Base-by-base conservation (phyloP, 1,140 invertebrate genomes). In the Cotesia chilonis region DNA sequence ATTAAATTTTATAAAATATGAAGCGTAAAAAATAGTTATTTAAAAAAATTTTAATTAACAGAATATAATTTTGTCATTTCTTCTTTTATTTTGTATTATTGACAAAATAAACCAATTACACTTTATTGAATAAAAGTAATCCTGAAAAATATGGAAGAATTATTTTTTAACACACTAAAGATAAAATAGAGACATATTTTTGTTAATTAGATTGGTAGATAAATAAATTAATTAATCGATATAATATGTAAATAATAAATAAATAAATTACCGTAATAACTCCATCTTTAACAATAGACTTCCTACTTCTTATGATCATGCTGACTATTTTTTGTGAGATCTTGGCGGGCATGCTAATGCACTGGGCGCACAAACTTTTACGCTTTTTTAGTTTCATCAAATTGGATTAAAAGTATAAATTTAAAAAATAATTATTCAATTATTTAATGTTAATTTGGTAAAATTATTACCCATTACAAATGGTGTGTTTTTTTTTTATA, bases 241-340 rank as follows among this genome's bases (percentile, higher is more conserved):
- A 47, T 10, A 47, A 7, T 47, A 47, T 6, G 10, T 47, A 9
- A 47, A 47, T 47, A 9, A 47, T 47, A 9, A 47, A 47, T 7
- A 47, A 47, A 41, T 14, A 14, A 68, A 59, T 88, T 88, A 92
- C 91, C 83, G 91, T 92, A 79, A 92, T 91, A 73, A 92, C 90
- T 77, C 90, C 91, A 87, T 92, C 91, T 87, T 93, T 92, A 77
- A 90, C 89, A 77, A 92, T 91, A 80, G 90, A 89, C 83, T 92
- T 92, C 82, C 92, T 88, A 82, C 90, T 92, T 80, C 91, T 88
- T 82, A 92, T 91, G 77, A 93, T 91, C 88, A 93, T 91, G 75
- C 91, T 90, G 75, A 88, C 88, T 77, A 89, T 87, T 82, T 90
- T 90, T 79, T 89, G 89, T 12, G 88, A 89, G 78, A 89, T 86